These are phyloP conservation scores for Oppia nitens DNA, from an alignment of 1,140 invertebrate species.

Conservation along the genomic window DNA sequence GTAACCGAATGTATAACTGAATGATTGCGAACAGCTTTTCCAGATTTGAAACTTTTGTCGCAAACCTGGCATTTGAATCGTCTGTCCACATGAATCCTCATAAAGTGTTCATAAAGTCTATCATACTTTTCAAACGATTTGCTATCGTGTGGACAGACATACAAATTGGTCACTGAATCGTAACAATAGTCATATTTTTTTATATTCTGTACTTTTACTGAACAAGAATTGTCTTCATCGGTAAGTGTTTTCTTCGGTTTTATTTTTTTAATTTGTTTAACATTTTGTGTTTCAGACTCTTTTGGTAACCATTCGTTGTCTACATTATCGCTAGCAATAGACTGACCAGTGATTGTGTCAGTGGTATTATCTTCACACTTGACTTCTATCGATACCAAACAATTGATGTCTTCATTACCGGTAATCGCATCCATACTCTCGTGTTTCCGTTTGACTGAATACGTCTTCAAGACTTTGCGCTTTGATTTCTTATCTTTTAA, in stretches of 20 bases:
- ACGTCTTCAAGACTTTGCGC: not conserved
- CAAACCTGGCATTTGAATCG: no score
- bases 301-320: not conserved
- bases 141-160: not conserved
- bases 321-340: not conserved
- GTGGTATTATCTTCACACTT: no score
- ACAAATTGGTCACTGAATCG: no score
- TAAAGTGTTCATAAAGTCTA: no score
- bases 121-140: not conserved
- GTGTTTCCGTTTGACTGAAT: not conserved
- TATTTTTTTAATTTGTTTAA: not conserved
- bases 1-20: slow-evolving; percentile 3
- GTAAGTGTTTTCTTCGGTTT: not conserved
- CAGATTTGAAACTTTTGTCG: no score
- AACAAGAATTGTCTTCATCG: no score
- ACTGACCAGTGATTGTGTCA: not conserved
- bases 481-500: not conserved
- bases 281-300: not conserved
- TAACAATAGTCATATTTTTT: no score
- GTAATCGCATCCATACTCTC: not conserved
- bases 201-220: no score
- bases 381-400: no score
- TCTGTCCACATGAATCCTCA: no score
- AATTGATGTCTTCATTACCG: no score
- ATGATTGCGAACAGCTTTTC: no score